These are phyloP conservation scores for Gymnoscelis rufifasciata DNA, from an alignment of 2,888 invertebrate species.

Conservation along the genomic window DNA sequence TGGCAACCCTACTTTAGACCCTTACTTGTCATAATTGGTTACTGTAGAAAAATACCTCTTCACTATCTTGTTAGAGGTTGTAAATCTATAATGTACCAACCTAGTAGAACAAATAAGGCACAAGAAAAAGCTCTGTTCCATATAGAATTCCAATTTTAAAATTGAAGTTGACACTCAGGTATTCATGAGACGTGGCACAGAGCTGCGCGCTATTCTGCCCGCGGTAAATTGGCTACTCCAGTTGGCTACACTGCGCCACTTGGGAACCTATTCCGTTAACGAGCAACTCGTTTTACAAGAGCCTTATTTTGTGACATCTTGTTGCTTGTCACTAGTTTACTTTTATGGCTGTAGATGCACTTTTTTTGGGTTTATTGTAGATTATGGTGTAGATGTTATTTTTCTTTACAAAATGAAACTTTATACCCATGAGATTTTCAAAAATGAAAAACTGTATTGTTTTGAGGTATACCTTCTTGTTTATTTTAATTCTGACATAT, in stretches of 20 bases:
- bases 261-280: conserved; percentile 18
- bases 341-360: too few species aligned
- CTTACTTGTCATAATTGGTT: too few species aligned
- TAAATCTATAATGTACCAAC: background rate
- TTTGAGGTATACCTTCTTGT: too few species aligned
- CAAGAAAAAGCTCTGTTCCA: background rate
- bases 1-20: too few species aligned
- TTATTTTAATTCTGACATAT: too few species aligned
- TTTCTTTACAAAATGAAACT: too few species aligned
- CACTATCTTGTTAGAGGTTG: too few species aligned
- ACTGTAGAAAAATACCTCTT: too few species aligned
- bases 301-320: conserved; percentile 14
- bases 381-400: too few species aligned
- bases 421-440: too few species aligned
- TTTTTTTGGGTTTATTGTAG: too few species aligned
- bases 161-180: conserved; percentile 18
- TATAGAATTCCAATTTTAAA: conserved; percentile 15
- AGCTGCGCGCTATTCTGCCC: conserved; percentile 11
- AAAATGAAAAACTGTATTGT: too few species aligned
- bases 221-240: conserved; percentile 21
- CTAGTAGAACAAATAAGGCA: background rate
- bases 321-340: background rate
- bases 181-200: conserved; percentile 18
- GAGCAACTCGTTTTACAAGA: conserved; percentile 11
- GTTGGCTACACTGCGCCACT: conserved; percentile 18